Base-by-base conservation (phyloP, 2,888 invertebrate species). In the Celastrina argiolus region DNA sequence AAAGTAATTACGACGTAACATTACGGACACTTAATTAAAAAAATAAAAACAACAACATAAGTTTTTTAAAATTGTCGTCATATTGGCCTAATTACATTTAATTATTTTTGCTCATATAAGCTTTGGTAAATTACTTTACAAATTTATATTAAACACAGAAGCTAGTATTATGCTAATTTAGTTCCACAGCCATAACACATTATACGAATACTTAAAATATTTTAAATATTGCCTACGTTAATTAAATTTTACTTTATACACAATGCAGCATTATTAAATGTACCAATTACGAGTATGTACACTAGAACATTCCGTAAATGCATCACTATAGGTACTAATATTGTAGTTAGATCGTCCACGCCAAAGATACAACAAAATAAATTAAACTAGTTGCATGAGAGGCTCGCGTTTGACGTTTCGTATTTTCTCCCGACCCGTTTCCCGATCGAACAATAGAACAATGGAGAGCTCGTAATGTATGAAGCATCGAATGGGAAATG, bases 401-500 rank as follows among this genome's bases (percentile, higher is more conserved):
- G 51, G 12, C 22, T 51, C 22, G 51, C 22, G 51, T 51, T 51
- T 51, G 51, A 51, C 51, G 22, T 51, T 36, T 26, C 51, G 51
- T 51, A 51, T 51, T 51, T 51, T 51, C 51, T 51, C 51, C 51
- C 51, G 51, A 51, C 51, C 51, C 51, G 51, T 51, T 51, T 51
- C 51, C 51, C 51, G 22, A 26, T 12, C 51, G 51, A 51, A 51
- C 51, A 51, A 51, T 51, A 51, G 51, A 51, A 51, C 51, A 51
- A 51, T 51, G 51, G 51, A 51, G 51, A 18, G 45, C 45, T 45
- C 45, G 45, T 51, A 51, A 51, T 51, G 51, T 51, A 51, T 51
- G 51, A 51, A 51, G 51, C 51, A 51, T 51, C 51, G 22, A 51
- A 51, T 22, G 51, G 51, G 51, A 51, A 51, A 51, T 51, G 51